Conservation (phyloP, 2,797 vertebrate genomes). For the Eremophila alpestris region DNA sequence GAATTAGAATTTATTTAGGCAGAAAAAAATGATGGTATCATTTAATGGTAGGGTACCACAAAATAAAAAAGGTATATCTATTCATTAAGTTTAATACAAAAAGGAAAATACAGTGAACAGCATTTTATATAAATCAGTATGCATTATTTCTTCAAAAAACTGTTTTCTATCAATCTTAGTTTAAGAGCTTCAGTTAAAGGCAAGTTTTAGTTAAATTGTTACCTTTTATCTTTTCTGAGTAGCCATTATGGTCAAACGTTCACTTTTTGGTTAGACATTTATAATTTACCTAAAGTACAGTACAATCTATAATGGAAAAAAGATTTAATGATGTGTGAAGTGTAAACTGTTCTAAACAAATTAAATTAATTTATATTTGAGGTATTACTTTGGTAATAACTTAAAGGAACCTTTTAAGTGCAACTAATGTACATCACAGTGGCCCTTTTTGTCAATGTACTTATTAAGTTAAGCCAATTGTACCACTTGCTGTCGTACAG, state of each 20-base stretch:
- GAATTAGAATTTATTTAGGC: constrained; percentile 82
- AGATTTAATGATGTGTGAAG: constrained; percentile 56
- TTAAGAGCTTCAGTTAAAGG: constrained; percentile 69
- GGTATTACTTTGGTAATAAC: constrained; percentile 57
- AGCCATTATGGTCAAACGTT: constrained; percentile 24
- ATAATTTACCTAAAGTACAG: constrained; percentile 39
- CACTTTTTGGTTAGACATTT: constrained; percentile 50
- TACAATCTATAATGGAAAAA: constrained; percentile 35
- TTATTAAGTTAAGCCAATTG: constrained; percentile 75
- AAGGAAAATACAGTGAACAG: constrained; percentile 74
- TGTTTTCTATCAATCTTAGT: constrained; percentile 75
- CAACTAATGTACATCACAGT: constrained; percentile 56
- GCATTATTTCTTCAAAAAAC: constrained; percentile 72
- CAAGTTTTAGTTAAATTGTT: constrained; percentile 58
- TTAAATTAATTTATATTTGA: constrained; percentile 74
- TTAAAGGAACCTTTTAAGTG: constrained; percentile 68
- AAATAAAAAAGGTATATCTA: constrained; percentile 79
- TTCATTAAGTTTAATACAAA: constrained; percentile 80
- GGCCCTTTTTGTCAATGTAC: constrained; percentile 68
- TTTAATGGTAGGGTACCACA: constrained; percentile 81
- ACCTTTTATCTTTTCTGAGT: constrained; percentile 60
- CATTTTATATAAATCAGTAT: constrained; percentile 77
- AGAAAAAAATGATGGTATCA: constrained; percentile 77
- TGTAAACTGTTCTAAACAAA: constrained; percentile 73
- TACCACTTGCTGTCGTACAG: constrained; percentile 67